Conservation (phyloP, 2,888 invertebrate species). For the Drosophila fungiperda region DNA sequence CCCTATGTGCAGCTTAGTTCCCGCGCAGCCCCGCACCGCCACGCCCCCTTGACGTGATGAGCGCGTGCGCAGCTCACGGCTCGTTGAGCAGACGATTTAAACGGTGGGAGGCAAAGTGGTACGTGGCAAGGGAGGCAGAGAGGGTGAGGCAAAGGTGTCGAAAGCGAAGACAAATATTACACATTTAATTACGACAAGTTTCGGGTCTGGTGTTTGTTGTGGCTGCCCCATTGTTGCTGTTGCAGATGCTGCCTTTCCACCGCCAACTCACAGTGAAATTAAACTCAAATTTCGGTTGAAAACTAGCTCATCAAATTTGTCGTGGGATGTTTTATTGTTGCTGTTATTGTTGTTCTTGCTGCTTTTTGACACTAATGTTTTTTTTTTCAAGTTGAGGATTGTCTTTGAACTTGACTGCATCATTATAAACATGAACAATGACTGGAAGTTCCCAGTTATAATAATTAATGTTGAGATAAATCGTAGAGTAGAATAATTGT, state of each 20-base stretch:
- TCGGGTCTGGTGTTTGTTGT: constrained; percentile 16
- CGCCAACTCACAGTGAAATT: constrained; percentile 47
- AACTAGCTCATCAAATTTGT: constrained; percentile 26
- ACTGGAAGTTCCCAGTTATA: constrained; percentile 1
- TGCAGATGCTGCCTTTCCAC: constrained; percentile 29
- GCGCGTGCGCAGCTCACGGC: constrained; percentile 52
- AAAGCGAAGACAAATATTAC: constrained; percentile 75
- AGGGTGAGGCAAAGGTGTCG: constrained; percentile 56
- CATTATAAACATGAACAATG: constrained; percentile 17
- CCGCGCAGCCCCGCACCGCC: background rate
- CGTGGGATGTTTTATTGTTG: constrained; percentile 37
- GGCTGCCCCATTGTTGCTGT: constrained; percentile 9
- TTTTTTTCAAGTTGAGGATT: constrained; percentile 21
- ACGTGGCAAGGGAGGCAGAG: background rate
- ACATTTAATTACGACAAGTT: constrained; percentile 75
- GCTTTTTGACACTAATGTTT: constrained; percentile 25
- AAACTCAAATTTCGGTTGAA: constrained; percentile 27
- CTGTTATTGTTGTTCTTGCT: constrained; percentile 5
- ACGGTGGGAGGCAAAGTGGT: constrained; percentile 2
- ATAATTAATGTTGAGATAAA: background rate
- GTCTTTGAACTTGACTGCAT: constrained; percentile 40
- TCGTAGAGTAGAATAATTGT: background rate
- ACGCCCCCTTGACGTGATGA: constrained; percentile 8
- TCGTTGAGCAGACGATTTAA: constrained; percentile 50
- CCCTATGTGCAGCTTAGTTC: background rate